phyloP scores from a whole-genome alignment of 2,113 vertebrate species.

The Megalops atlanticus region DNA sequence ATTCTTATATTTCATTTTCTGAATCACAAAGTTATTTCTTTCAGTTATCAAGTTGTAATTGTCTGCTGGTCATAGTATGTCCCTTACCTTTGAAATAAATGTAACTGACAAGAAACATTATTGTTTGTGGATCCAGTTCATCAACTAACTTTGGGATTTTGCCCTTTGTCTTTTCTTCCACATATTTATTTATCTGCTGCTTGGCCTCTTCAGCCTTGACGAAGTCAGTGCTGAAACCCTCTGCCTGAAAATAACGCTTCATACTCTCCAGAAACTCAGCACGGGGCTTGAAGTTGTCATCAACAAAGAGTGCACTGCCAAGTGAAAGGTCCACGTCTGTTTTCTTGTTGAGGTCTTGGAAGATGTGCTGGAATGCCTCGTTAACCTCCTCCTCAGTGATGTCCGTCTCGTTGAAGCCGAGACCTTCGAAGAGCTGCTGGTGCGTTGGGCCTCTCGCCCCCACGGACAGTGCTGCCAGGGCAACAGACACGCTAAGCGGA shows the following conservation, averaged over 20 bases:
- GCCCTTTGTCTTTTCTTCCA: slow-evolving; percentile 57
- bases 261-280: slow-evolving; percentile 54
- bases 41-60: too few species aligned
- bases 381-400: slow-evolving; percentile 44
- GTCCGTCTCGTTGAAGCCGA: slow-evolving; percentile 52
- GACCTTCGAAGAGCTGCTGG: slow-evolving; percentile 61
- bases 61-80: background rate
- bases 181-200: slow-evolving; percentile 58
- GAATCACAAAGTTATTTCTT: too few species aligned
- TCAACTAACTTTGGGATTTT: slow-evolving; percentile 64
- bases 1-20: too few species aligned
- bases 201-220: slow-evolving; percentile 38
- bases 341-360: slow-evolving; percentile 25
- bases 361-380: slow-evolving; percentile 42
- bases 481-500: slow-evolving; percentile 68
- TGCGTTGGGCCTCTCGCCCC: slow-evolving; percentile 66
- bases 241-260: slow-evolving; percentile 53
- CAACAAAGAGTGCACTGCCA: slow-evolving; percentile 63
- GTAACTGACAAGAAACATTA: slow-evolving; percentile 69
- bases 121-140: slow-evolving; percentile 40
- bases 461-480: slow-evolving; percentile 69
- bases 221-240: slow-evolving; percentile 63
- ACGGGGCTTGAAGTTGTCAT: slow-evolving; percentile 31
- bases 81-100: slow-evolving; percentile 72
- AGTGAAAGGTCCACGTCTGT: slow-evolving; percentile 27